phyloP scores from a whole-genome alignment of 2,113 vertebrate genomes.

The Phrynosoma platyrhinos region DNA sequence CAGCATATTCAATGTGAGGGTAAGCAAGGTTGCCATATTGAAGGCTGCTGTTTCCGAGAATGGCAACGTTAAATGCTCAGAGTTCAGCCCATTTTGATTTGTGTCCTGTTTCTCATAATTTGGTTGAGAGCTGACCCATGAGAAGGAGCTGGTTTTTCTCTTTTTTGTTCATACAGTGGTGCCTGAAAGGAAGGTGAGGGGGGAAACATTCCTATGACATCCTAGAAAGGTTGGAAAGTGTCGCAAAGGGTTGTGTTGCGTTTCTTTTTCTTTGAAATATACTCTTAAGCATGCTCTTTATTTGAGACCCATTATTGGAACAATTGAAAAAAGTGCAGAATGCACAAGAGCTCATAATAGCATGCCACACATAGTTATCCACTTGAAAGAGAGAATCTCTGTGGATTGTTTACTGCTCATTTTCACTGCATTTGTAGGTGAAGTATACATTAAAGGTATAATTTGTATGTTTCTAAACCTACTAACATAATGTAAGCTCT shows the following conservation, averaged over 20 bases:
- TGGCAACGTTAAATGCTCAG: slow-evolving; percentile 11
- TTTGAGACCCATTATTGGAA: fast-evolving
- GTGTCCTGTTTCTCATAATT: background rate
- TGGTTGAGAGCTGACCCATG: slow-evolving; percentile 28
- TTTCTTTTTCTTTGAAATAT: background rate
- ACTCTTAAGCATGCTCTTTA: background rate
- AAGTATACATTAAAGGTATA: too few species aligned
- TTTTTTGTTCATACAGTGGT: background rate
- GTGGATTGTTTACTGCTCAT: background rate
- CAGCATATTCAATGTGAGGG: background rate
- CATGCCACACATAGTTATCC: background rate
- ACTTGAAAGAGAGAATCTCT: background rate
- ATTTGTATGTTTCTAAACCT: too few species aligned
- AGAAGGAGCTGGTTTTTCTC: slow-evolving; percentile 31
- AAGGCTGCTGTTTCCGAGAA: background rate
- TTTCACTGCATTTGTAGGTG: background rate
- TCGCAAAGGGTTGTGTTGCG: background rate
- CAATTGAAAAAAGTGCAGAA: background rate
- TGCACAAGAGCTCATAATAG: fast-evolving
- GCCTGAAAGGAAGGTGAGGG: background rate
- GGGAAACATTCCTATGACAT: background rate
- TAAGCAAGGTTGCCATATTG: background rate
- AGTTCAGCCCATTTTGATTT: slow-evolving; percentile 29
- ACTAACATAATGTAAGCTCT: background rate
- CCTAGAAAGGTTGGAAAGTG: background rate